Evolutionary conservation across 1,140 invertebrate genomes (phyloP), one percentile per base, ranked within the genome.

Genomic region (Danaus plexippus): DNA sequence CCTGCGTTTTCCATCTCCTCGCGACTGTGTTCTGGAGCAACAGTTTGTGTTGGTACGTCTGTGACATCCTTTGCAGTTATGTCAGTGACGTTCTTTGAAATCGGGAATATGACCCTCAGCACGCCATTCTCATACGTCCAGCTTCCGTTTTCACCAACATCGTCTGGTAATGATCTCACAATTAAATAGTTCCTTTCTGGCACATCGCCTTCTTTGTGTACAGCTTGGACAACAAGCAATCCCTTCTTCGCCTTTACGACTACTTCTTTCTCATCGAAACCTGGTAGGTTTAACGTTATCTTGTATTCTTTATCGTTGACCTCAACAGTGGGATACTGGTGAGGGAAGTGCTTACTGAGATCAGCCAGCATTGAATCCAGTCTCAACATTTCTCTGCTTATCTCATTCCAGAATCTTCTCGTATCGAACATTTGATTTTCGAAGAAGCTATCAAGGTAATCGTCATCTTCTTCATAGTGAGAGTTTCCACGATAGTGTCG

Each of bases 61-160:
- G 50, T 48, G 5, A 15, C 46, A 1, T 12, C n/a, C 10, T 45
- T 40, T 11, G 52, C 52, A 22, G 9, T n/a, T 44, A 47, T 11
- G 12, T 43, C 22, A 46, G 44, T 10, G 12, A 49, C 12, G 63
- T 54, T n/a, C 15, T 54, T 32, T 6, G 22, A 1, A 6, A 32
- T 32, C 22, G 75, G 74, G 55, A 84, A 81, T 2, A 54, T 54
- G 7, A 84, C 68, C 11, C 63, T 73, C n/a, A 84, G 22, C 0
- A 79, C 42, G 5, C 57, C 66, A 5, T 69, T 47, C 0, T 69
- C 62, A 47, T 69, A 81, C 0, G 61, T 69, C 78, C 78, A 84
- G 10, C 53, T 76, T 0, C 80, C 80, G 18, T 45, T 64, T 2
- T 64, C 61, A 42, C 74, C 65, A 0, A 79, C 68, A 11, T 41